Base-by-base conservation (phyloP, 2,888 invertebrate genomes). In the Cheilosia grossa region DNA sequence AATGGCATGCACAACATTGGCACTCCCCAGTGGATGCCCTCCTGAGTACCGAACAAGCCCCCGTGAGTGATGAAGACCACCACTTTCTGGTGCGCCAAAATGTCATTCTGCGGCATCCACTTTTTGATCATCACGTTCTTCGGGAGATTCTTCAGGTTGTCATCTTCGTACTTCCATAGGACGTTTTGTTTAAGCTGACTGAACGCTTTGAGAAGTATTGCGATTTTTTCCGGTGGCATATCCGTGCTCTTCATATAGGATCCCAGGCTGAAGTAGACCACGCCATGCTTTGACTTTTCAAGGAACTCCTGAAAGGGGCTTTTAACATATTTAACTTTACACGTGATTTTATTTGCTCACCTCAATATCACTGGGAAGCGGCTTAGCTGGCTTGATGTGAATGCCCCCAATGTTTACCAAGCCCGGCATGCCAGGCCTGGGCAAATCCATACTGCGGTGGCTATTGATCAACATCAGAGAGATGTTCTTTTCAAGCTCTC, bases 21-120 rank as follows among this genome's bases (percentile, higher is more conserved):
- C 6, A 92, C 91, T 7, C 91, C 92, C 89, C 91, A 91, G 58
- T 90, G 89, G 17, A 92, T 89, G 19, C 92, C 91, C 86, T 93
- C 93, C 83, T 92, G 92, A 1, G 91, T 91, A 58, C 93, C 92
- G 64, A 92, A 90, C 19, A 92, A 88, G 37, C 93, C 93, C 13
- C 93, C 93, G 78, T 93, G 93, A 2, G 92, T 91, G 21, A 93
- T 92, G 86, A 93, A 93, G 0, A 93, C 75, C 56, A 91, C 90
- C 0, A 92, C 88, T 88, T 93, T 93, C 0, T 89, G 89, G 88
- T 93, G 92, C 2, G 92, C 93, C 86, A 92, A 79, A 58, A 94
- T 91, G 82, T 93, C 93, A 74, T 92, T 92, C 89, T 94, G 94
- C 1, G 94, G 93, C 87, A 93, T 89, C 94, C 93, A 94, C 87